These are phyloP conservation scores for Eurytoma californica DNA, from an alignment of 2,888 invertebrate species.

Conservation along the genomic window DNA sequence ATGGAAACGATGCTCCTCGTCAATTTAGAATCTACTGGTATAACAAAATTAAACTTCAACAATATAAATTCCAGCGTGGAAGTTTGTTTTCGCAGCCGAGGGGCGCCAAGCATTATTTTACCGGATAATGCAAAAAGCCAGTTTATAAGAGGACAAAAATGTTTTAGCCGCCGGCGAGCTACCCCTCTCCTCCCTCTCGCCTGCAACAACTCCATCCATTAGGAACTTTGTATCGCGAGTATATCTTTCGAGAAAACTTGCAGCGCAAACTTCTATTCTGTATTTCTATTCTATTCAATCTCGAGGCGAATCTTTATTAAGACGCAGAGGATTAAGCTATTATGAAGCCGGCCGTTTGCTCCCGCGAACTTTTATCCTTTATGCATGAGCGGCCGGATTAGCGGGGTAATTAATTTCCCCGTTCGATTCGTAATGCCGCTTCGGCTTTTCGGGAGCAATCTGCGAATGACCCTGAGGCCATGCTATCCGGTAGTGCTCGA, in stretches of 20 bases:
- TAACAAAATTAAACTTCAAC: neutral
- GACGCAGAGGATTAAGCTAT: conserved; percentile 51
- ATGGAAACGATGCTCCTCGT: too few relatives aligned
- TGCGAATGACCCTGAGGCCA: too few relatives aligned
- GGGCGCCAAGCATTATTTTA: conserved; percentile 32
- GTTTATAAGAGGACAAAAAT: conserved; percentile 52
- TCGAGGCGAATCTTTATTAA: conserved; percentile 52
- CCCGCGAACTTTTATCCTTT: conserved; percentile 39
- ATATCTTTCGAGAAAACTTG: conserved; percentile 52
- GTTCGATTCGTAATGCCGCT: too few relatives aligned
- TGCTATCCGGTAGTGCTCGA: too few relatives aligned
- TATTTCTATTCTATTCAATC: conserved; percentile 58
- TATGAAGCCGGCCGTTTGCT: conserved; percentile 35
- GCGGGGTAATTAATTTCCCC: conserved; percentile 38
- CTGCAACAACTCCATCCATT: conserved; percentile 55
- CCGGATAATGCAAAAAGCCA: conserved; percentile 49
- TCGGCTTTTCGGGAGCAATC: too few relatives aligned
- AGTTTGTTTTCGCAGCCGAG: conserved; percentile 11
- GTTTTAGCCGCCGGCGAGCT: conserved; percentile 20
- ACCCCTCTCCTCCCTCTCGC: neutral
- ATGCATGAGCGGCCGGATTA: conserved; percentile 41
- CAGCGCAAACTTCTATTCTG: conserved; percentile 53
- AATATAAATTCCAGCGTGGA: neutral
- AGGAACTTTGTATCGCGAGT: conserved; percentile 48
- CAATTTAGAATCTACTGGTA: neutral